These are phyloP conservation scores for Phyllostomus hastatus DNA, from an alignment of 2,113 vertebrate genomes.

Conservation along the genomic window DNA sequence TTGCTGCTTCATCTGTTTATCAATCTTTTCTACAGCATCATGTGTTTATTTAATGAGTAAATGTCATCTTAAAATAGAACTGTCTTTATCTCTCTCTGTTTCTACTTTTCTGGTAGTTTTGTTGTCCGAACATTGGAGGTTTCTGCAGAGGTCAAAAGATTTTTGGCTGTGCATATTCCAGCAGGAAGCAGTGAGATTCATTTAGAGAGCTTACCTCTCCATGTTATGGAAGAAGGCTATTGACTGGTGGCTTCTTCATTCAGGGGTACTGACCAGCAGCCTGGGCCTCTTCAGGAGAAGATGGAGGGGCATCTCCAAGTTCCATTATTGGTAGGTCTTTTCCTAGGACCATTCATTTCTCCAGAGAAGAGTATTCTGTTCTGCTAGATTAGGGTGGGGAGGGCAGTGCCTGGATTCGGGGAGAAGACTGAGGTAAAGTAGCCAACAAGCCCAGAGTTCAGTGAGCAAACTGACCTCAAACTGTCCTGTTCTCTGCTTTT, in stretches of 20 bases:
- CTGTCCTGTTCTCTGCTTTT: neutral
- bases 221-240: neutral
- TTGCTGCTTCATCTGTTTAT: neutral
- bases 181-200: neutral
- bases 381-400: neutral
- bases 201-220: neutral
- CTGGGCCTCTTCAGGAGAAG: neutral
- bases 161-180: neutral
- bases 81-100: neutral
- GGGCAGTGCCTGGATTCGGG: neutral
- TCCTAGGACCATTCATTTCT: neutral
- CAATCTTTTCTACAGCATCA: neutral
- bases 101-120: neutral
- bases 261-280: neutral
- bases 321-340: neutral
- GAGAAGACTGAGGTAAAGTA: neutral
- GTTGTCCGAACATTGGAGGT: neutral
- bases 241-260: neutral
- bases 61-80: neutral
- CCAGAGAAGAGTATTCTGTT: neutral
- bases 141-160: neutral
- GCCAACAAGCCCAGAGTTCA: neutral
- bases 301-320: neutral
- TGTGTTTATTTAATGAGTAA: neutral
- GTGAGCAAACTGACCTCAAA: neutral